Evolutionary conservation across 2,888 invertebrate genomes (phyloP), one percentile per base, ranked within the genome.

Genomic region (Cancer borealis): DNA sequence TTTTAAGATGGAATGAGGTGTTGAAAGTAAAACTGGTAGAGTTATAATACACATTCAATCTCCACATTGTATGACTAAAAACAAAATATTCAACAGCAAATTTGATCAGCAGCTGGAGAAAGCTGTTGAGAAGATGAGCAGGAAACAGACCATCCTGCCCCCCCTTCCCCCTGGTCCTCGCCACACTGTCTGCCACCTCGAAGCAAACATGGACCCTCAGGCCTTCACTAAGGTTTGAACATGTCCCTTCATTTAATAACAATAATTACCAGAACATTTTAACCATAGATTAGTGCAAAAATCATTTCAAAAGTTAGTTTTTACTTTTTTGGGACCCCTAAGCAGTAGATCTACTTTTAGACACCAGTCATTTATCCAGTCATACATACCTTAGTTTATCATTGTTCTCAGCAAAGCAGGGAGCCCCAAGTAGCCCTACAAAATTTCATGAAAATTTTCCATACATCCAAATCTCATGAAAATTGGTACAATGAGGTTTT

Each of bases 81-180:
- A 54, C 3, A 60, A 60, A 47, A 26, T 30, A 30, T 54, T 91
- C 46, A n/a, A 39, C 93, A 95, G 95, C 49, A 95, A 94, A 54
- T 95, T 95, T 93, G 95, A 95, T 21, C 54, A 91, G 26, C 92
- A 94, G 91, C 79, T 95, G 47, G 94, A 95, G 91, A 60, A 45
- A 60, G 90, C 92, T n/a, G 84, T 93, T 45, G 49, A 84, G 30
- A 95, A 94, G 79, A 93, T 93, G 91, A 49, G 66, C 46, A 49
- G 88, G 30, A 79, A 47, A 6, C 39, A 84, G 45, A 21, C 30
- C 10, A 30, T 26, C 14, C 60, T 92, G 17, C 88, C 88, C 12
- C 60, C 84, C 4, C 60, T 95, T 26, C 92, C 93, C 1, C 92
- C 93, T 12, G 89, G 93, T n/a, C 95, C 95, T 14, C 92, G 91